phyloP scores from a whole-genome alignment of 2,888 invertebrate species.

The Eupithecia subumbrata region DNA sequence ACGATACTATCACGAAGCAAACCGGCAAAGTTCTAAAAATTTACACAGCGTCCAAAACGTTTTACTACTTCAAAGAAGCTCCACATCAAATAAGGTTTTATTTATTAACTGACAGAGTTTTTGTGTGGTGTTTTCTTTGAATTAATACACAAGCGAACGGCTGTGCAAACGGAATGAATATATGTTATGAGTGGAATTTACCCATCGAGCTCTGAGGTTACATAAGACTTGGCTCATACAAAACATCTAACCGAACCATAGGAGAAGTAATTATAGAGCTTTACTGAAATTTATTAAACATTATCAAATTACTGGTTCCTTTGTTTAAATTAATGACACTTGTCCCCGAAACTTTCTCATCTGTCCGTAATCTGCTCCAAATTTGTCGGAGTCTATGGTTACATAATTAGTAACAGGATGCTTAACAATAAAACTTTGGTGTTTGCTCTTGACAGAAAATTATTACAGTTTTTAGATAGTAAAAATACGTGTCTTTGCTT shows the following conservation, averaged over 20 bases:
- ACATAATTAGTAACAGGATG: slow-evolving; percentile 8
- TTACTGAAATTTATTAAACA: neutral
- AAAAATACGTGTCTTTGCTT: neutral
- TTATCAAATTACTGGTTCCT: slow-evolving; percentile 12
- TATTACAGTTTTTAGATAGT: neutral
- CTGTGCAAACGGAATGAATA: neutral
- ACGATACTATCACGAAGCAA: neutral
- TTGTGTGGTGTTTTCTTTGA: neutral
- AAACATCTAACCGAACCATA: neutral
- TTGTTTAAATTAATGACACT: slow-evolving; percentile 17
- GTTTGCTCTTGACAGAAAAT: neutral
- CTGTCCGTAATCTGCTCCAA: neutral
- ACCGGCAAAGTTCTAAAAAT: neutral
- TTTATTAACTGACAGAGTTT: neutral
- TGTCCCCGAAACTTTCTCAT: neutral
- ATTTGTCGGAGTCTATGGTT: slow-evolving; percentile 8
- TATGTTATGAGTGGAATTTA: neutral
- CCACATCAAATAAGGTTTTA: neutral
- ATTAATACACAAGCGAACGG: neutral
- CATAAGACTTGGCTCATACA: neutral
- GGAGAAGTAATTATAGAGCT: neutral
- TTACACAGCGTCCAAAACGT: neutral
- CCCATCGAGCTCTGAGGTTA: neutral
- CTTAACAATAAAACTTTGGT: slow-evolving; percentile 1
- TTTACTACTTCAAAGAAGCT: neutral